Conservation (phyloP, 2,888 invertebrate species). For the Fissipunctia ypsillon region DNA sequence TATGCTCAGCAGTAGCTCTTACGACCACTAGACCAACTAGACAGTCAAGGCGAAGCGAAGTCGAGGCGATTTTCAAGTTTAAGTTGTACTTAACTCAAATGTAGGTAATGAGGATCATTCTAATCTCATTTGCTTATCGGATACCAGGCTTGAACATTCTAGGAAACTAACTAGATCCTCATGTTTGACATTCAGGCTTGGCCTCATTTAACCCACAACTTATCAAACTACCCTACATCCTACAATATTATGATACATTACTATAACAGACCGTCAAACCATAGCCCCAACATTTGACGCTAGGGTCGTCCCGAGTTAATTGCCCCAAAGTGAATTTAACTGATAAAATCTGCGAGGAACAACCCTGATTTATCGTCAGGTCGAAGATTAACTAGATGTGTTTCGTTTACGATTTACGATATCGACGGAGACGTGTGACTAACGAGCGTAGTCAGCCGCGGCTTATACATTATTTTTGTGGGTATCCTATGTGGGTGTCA, state of each 20-base stretch:
- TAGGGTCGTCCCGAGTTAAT: slow-evolving; percentile 65
- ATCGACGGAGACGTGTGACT: slow-evolving; percentile 45
- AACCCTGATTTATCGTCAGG: slow-evolving; percentile 69
- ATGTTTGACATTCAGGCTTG: not conserved
- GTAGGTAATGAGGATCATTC: not conserved
- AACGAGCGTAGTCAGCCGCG: slow-evolving; percentile 22
- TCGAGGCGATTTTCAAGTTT: too few species aligned
- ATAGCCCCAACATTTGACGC: slow-evolving; percentile 29
- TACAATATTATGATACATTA: slow-evolving; percentile 27
- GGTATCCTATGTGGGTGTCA: slow-evolving; percentile 20
- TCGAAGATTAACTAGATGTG: slow-evolving; percentile 65
- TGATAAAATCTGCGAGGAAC: slow-evolving; percentile 74
- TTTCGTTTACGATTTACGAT: slow-evolving; percentile 56
- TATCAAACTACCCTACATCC: slow-evolving; percentile 11
- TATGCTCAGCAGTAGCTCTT: too few species aligned
- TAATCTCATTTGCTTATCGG: not conserved
- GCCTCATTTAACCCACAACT: not conserved
- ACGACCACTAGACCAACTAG: too few species aligned
- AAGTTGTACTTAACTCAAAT: not conserved
- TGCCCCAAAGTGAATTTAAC: slow-evolving; percentile 74
- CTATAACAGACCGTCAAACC: slow-evolving; percentile 35
- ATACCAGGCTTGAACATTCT: not conserved
- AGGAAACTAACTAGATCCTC: not conserved
- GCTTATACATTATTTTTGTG: slow-evolving; percentile 7
- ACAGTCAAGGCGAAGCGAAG: too few species aligned